These are phyloP conservation scores for Tetramorium bicarinatum DNA, from an alignment of 2,888 invertebrate genomes.

Conservation along the genomic window DNA sequence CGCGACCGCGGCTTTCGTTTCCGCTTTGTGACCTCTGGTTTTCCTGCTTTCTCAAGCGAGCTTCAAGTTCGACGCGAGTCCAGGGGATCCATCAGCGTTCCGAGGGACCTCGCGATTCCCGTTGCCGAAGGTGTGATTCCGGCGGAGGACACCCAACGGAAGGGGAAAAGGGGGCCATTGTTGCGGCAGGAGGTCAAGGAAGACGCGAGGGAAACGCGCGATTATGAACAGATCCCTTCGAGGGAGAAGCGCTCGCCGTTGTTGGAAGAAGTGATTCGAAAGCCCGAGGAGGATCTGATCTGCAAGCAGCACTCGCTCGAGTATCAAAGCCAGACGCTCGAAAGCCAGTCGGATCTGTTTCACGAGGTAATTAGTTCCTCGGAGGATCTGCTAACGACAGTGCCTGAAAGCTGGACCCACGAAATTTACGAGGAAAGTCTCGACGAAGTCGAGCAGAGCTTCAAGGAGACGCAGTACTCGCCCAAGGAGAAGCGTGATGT, in stretches of 20 bases:
- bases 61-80: slow-evolving; percentile 26
- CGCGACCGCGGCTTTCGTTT: neutral
- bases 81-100: slow-evolving; percentile 4
- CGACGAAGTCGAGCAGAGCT: slow-evolving; percentile 59
- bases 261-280: slow-evolving; percentile 55
- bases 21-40: slow-evolving; percentile 39
- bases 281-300: slow-evolving; percentile 72
- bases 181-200: neutral
- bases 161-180: neutral
- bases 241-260: slow-evolving; percentile 58
- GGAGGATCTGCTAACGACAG: slow-evolving; percentile 57
- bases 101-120: neutral
- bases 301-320: slow-evolving; percentile 79
- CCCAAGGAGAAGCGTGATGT: slow-evolving; percentile 75
- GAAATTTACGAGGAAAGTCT: slow-evolving; percentile 43
- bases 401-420: slow-evolving; percentile 57
- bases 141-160: neutral
- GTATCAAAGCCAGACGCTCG: slow-evolving; percentile 80
- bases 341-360: slow-evolving; percentile 70
- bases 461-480: slow-evolving; percentile 75
- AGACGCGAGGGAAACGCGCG: slow-evolving; percentile 17
- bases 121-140: neutral
- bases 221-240: slow-evolving; percentile 56
- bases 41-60: neutral
- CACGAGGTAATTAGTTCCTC: slow-evolving; percentile 49